Percentiles rank a stretch among this genome's conserved stretches.
Evolutionary conservation across 1,140 invertebrate genomes (phyloP).

Genomic region (Lordiphosa collinella): DNA sequence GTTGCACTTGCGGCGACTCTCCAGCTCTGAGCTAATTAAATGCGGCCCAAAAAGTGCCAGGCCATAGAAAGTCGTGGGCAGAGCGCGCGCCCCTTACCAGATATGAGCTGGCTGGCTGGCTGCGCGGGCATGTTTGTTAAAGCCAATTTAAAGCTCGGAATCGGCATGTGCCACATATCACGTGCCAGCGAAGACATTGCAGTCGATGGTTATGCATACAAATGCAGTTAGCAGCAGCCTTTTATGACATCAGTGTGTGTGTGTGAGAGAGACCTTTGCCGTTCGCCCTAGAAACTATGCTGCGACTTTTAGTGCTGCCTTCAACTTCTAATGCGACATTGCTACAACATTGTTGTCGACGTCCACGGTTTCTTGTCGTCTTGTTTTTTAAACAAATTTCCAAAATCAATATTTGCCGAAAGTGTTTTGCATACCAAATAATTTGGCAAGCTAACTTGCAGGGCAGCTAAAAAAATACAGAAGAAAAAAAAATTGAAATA

Average conservation of each 20-base stretch:
- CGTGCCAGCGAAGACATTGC: constrained; percentile 71
- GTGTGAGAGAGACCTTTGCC: constrained; percentile 35
- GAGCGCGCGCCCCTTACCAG: constrained; percentile 21
- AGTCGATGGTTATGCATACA: constrained; percentile 60
- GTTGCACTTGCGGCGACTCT: constrained; percentile 66
- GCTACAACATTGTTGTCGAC: constrained; percentile 56
- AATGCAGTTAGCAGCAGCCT: constrained; percentile 53
- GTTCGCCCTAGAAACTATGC: constrained; percentile 53
- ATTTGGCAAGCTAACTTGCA: constrained; percentile 73
- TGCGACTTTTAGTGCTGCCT: constrained; percentile 43
- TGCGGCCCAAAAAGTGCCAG: constrained; percentile 41
- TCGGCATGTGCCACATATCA: constrained; percentile 70
- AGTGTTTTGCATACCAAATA: constrained; percentile 78
- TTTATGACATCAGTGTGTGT: constrained; percentile 64
- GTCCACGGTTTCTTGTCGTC: constrained; percentile 23
- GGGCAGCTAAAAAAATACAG: constrained; percentile 12
- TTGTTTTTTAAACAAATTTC: constrained; percentile 69
- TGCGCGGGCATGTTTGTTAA: constrained; percentile 41
- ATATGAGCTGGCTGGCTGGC: constrained; percentile 24
- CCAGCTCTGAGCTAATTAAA: constrained; percentile 58
- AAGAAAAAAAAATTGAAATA: constrained; percentile 18
- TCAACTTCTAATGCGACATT: constrained; percentile 49
- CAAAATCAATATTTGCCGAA: constrained; percentile 78
- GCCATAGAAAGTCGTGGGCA: constrained; percentile 46
- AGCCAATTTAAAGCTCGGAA: constrained; percentile 59